These are phyloP conservation scores for Denticeps clupeoides DNA, from an alignment of 2,797 vertebrate species.

Conservation along the genomic window DNA sequence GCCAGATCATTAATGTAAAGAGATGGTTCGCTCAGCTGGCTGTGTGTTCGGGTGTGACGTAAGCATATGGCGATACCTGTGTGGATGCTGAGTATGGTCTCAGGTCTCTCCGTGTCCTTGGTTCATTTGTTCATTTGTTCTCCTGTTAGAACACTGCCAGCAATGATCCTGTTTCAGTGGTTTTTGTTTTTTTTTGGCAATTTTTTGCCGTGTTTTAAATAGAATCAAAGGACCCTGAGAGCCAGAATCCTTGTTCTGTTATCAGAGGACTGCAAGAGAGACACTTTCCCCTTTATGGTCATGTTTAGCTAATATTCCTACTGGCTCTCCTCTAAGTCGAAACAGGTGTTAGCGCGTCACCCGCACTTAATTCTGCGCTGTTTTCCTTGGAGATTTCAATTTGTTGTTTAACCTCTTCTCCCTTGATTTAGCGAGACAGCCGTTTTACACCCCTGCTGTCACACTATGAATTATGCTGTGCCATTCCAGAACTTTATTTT, in stretches of 20 bases:
- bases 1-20: too few species aligned
- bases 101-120: too few species aligned
- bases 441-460: neutral
- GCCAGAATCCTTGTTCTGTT: constrained; percentile 29
- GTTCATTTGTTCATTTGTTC: neutral
- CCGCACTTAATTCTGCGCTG: constrained; percentile 41
- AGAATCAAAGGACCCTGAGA: neutral
- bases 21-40: too few species aligned
- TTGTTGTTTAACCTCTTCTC: constrained; percentile 29
- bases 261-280: constrained; percentile 42
- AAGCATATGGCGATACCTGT: too few species aligned
- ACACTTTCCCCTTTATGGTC: constrained; percentile 62
- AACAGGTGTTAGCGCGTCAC: constrained; percentile 54
- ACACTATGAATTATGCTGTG: neutral
- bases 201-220: neutral
- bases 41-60: too few species aligned
- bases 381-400: constrained; percentile 56
- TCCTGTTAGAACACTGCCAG: neutral
- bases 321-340: constrained; percentile 53
- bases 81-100: neutral
- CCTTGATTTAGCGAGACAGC: constrained; percentile 26
- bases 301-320: constrained; percentile 63
- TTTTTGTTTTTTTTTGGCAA: constrained; percentile 10
- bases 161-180: too few species aligned
- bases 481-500: too few species aligned